Evolutionary conservation across 2,888 invertebrate genomes (phyloP).

Genomic region (Meteorus cinctellus): DNA sequence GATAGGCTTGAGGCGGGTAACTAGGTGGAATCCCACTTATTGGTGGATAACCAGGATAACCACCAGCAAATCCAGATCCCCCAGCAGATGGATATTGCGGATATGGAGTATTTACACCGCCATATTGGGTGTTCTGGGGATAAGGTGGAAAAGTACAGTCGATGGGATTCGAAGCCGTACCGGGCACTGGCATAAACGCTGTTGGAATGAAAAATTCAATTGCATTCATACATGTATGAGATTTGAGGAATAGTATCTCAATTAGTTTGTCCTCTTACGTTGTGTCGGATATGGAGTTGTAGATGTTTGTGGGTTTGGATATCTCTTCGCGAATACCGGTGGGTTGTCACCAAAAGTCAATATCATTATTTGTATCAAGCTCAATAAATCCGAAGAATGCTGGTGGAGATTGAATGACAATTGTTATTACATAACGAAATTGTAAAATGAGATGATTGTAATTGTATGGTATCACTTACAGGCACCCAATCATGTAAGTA

Average conservation of each 20-base stretch:
- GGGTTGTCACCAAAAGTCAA: slow-evolving; percentile 95
- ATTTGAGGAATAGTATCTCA: not conserved
- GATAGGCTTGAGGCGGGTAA: slow-evolving; percentile 69
- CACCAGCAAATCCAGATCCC: slow-evolving; percentile 61
- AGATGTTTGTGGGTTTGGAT: slow-evolving; percentile 72
- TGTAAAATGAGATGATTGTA: not conserved
- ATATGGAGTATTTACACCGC: slow-evolving; percentile 55
- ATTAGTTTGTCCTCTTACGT: slow-evolving; percentile 67
- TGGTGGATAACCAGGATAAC: slow-evolving; percentile 73
- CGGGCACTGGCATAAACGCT: slow-evolving; percentile 74
- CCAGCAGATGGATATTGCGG: slow-evolving; percentile 67
- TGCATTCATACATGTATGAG: not conserved
- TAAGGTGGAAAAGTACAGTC: slow-evolving; percentile 57
- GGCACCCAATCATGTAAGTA: slow-evolving; percentile 96
- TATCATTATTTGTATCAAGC: slow-evolving; percentile 92
- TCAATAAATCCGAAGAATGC: slow-evolving; percentile 88
- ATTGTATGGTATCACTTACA: slow-evolving; percentile 71
- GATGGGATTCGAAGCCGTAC: slow-evolving; percentile 46
- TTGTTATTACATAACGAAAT: slow-evolving; percentile 40
- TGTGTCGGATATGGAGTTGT: slow-evolving; percentile 76
- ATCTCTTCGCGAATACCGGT: slow-evolving; percentile 90
- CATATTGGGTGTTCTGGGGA: slow-evolving; percentile 56
- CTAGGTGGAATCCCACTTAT: slow-evolving; percentile 50
- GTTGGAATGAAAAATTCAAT: slow-evolving; percentile 35
- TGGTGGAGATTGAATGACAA: slow-evolving; percentile 51